Base-by-base conservation (phyloP, 2,888 invertebrate genomes). In the Beris morrisii region DNA sequence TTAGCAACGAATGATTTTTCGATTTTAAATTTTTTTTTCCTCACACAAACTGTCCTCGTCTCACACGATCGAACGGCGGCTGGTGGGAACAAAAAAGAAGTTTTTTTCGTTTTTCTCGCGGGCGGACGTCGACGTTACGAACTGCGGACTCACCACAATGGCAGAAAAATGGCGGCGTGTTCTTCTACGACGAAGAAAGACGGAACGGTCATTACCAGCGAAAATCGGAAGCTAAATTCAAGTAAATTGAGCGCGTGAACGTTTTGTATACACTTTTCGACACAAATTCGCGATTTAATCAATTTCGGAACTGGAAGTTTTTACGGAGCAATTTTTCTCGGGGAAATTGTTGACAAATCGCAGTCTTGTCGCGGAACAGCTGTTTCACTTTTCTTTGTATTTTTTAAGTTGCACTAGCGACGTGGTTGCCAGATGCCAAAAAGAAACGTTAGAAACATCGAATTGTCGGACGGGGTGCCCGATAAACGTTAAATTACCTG, bases 151-250 rank as follows among this genome's bases (percentile, higher is more conserved):
- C 13, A 15, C 50, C 38, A 52, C 53, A 54, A 64, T 53, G 45
- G 38, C 44, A 63, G 28, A 48, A 63, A 63, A 63, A 63, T 64
- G 64, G 64, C 64, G 64, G 64, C 46, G 38, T 32, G 31, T 46
- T 64, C 12, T 5, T 7, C 38, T 7, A 9, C 38, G 38, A 22
- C 22, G 22, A 22, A 22, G 22, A 22, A 22, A 22, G 22, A 22
- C 22, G 38, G 9, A 1, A 38, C 38, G 38, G 38, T 5, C 38
- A 38, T 38, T 38, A 38, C 38, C 38, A 38, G 38, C 38, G 38
- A 38, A 38, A 38, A 38, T 3, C 9, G 5, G 38, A 38, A 7
- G 9, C 1, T 7, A 38, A 38, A 3, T 38, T 22, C 22, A 22
- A 3, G 22, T 1, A 38, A 38, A 38, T 38, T 38, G 38, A 38